Percentiles rank a stretch among this genome's conserved stretches.
phyloP scores from a whole-genome alignment of 1,140 invertebrate genomes.

The Ips typographus region DNA sequence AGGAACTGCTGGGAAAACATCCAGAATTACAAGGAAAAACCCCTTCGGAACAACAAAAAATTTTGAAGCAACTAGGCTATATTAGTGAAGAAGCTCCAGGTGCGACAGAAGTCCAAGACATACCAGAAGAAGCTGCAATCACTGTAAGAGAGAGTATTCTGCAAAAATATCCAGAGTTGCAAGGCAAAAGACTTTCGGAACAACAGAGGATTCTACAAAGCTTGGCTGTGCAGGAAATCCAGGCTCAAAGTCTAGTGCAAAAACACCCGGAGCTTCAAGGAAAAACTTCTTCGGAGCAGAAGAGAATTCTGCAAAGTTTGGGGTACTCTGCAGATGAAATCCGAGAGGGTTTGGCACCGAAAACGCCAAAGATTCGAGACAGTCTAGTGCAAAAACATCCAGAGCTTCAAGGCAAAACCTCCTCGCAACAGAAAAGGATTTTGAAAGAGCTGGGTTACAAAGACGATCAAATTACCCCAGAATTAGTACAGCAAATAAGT shows the following conservation, averaged over 20 bases:
- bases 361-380: neutral
- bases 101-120: neutral
- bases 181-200: neutral
- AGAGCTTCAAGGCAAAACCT: conserved; percentile 5
- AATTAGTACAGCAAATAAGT: neutral
- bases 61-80: neutral
- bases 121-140: conserved; percentile 1
- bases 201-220: conserved; percentile 3
- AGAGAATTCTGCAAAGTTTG: neutral
- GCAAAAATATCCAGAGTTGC: conserved; percentile 11
- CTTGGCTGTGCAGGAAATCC: neutral
- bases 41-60: conserved; percentile 6
- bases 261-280: conserved; percentile 13
- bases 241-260: neutral
- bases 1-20: conserved; percentile 9
- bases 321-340: conserved; percentile 3
- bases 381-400: neutral
- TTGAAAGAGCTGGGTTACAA: conserved; percentile 8
- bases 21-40: conserved; percentile 21
- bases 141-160: conserved; percentile 3
- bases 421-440: neutral
- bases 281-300: conserved; percentile 3
- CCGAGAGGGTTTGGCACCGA: neutral
- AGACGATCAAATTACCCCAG: neutral
- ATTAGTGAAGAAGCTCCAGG: neutral